Conservation (phyloP, 2,113 vertebrate genomes). For the Argyrosomus japonicus region DNA sequence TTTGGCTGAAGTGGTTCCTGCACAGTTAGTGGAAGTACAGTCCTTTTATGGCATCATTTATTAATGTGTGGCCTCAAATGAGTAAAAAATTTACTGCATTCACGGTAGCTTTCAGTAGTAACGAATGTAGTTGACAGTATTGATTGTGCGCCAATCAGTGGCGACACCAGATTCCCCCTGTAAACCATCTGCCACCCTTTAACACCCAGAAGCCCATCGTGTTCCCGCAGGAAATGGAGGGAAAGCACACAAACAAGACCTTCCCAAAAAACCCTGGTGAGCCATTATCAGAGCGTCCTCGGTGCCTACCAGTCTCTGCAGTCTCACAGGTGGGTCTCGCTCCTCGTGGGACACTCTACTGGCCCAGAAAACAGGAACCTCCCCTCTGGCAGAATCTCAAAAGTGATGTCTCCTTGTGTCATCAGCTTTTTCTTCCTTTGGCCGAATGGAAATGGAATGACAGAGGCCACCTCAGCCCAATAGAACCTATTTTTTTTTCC, state of each 20-base stretch:
- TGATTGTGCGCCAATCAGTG: constrained; percentile 13
- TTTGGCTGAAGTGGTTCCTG: neutral
- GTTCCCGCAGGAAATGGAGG: constrained; percentile 35
- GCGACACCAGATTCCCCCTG: neutral
- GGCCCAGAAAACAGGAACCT: constrained; percentile 34
- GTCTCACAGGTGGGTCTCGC: constrained; percentile 24
- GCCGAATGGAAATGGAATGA: neutral
- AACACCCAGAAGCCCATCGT: constrained; percentile 19
- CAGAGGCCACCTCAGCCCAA: neutral
- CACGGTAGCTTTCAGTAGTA: constrained; percentile 1
- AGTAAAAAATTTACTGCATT: neutral
- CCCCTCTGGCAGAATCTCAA: constrained; percentile 10
- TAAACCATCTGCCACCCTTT: constrained; percentile 1
- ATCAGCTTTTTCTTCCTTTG: neutral
- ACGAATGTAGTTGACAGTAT: constrained; percentile 1
- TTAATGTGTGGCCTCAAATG: neutral
- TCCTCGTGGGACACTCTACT: constrained; percentile 16
- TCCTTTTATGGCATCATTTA: constrained; percentile 19
- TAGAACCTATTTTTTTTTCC: neutral
- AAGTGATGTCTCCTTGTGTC: constrained; percentile 11
- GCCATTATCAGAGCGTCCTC: constrained; percentile 34
- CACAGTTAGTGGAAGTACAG: neutral
- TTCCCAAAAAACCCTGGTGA: constrained; percentile 51
- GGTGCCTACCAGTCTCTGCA: constrained; percentile 9
- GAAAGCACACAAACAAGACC: constrained; percentile 62